A percentile compares a stretch with the other conserved stretches of the same genome.
These are phyloP conservation scores for Donacobius atricapilla DNA, from an alignment of 2,113 vertebrate species.

Conservation along the genomic window DNA sequence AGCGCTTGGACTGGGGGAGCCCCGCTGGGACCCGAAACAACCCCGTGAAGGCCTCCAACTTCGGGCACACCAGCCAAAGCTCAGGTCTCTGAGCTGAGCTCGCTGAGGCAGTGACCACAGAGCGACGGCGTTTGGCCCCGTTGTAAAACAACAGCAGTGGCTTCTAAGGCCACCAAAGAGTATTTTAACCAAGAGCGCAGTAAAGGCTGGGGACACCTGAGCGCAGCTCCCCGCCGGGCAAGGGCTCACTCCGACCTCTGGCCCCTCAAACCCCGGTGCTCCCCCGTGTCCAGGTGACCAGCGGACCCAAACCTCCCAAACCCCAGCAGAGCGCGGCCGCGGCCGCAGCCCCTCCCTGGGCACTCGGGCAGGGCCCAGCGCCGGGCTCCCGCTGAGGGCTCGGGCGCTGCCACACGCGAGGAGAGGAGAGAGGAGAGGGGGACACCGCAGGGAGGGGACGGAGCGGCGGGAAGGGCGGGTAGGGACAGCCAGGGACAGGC, in stretches of 20 bases:
- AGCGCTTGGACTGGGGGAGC: accelerated
- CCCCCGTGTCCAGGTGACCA: accelerated
- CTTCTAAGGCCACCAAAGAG: background rate
- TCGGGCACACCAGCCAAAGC: accelerated
- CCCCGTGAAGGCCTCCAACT: accelerated
- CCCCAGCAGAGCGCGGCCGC: accelerated
- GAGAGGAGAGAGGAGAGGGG: accelerated
- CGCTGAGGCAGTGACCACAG: accelerated
- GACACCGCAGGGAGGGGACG: accelerated
- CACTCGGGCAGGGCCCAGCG: background rate
- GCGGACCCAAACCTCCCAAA: accelerated
- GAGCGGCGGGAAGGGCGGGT: accelerated
- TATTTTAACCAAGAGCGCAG: background rate
- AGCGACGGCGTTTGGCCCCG: accelerated
- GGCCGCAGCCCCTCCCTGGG: background rate
- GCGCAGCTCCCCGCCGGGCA: accelerated
- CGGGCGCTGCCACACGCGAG: accelerated
- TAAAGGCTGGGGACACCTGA: background rate
- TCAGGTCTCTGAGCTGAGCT: background rate
- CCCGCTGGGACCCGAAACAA: accelerated
- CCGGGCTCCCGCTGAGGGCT: background rate
- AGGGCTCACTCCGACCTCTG: accelerated
- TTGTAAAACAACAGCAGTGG: accelerated
- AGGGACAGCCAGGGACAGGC: accelerated
- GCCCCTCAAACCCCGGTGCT: background rate